Base-by-base conservation (phyloP, 2,888 invertebrate species). In the Callimorpha dominula region DNA sequence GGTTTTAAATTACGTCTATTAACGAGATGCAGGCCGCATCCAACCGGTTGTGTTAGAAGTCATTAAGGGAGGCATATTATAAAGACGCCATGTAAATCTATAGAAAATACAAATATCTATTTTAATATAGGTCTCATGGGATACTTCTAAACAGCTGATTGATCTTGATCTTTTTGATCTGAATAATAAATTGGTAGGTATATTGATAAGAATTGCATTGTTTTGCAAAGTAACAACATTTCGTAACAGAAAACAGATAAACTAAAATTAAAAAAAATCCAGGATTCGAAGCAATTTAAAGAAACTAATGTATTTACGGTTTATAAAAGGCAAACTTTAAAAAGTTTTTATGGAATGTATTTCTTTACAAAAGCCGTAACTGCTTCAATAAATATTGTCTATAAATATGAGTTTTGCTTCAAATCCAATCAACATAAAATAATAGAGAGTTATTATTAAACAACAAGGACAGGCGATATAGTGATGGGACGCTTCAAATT, bases 291-390 rank as follows among this genome's bases (percentile, higher is more conserved):
- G 20, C 43, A 54, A 57, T 17, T 67, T 42, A 7, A 7, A 54
- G 17, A 43, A 68, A 8, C 7, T 14, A 43, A n/a, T 42, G 6
- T 2, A 31, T 65, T 31, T 9, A 31, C 15, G 15, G 65, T 31
- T 0, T 20, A 49, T 31, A 31, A 31, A 46, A 9, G 2, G 8
- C 7, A 14, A 50, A 40, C 40, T 50, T 17, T 17, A 50, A 17
- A 17, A 1, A 50, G 40, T 31, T 31, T 65, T 50, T 50, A 50
- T 65, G 65, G 50, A 65, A 65, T 65, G 65, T 65, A 40, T 17
- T 9, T 40, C 43, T 9, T 50, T 50, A 15, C 15, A 31, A 49
- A 4, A 40, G 11, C 17, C 40, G 17, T 15, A 60, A 60, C 31
- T 60, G 14, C 20, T 60, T 60, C 5, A 5, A 31, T 31, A 31